phyloP scores from a whole-genome alignment of 2,888 invertebrate genomes.

The Apodemia zela region DNA sequence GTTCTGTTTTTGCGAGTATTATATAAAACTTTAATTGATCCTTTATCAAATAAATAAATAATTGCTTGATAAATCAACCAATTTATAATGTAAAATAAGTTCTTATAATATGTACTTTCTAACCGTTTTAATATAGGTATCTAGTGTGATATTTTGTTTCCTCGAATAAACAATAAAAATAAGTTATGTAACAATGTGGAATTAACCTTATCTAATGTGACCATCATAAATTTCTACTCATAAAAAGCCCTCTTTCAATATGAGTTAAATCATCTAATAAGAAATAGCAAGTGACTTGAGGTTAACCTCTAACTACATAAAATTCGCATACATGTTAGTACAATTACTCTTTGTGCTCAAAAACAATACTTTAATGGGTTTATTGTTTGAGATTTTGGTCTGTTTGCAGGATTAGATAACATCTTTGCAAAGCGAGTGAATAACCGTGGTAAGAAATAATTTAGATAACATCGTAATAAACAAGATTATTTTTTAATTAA shows the following conservation, averaged over 20 bases:
- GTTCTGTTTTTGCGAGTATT: too few species aligned
- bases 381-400: conserved; percentile 61
- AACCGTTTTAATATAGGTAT: too few species aligned
- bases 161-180: too few species aligned
- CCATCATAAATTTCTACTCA: background rate
- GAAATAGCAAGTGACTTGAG: conserved; percentile 13
- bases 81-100: too few species aligned
- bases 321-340: conserved; percentile 54
- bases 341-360: conserved; percentile 68
- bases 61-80: too few species aligned
- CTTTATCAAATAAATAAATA: too few species aligned
- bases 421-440: conserved; percentile 23
- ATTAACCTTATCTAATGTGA: background rate
- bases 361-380: conserved; percentile 70
- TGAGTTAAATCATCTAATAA: background rate
- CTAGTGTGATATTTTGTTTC: too few species aligned
- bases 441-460: conserved; percentile 17
- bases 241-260: background rate
- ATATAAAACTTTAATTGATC: too few species aligned
- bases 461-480: background rate
- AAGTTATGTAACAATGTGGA: background rate
- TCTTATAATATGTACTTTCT: too few species aligned
- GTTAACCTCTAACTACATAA: conserved; percentile 21
- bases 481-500: background rate
- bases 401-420: conserved; percentile 42